A percentile compares a stretch with the other conserved stretches of the same genome.
phyloP scores from a whole-genome alignment of 2,797 vertebrate genomes.

The Telmatherina bonti region DNA sequence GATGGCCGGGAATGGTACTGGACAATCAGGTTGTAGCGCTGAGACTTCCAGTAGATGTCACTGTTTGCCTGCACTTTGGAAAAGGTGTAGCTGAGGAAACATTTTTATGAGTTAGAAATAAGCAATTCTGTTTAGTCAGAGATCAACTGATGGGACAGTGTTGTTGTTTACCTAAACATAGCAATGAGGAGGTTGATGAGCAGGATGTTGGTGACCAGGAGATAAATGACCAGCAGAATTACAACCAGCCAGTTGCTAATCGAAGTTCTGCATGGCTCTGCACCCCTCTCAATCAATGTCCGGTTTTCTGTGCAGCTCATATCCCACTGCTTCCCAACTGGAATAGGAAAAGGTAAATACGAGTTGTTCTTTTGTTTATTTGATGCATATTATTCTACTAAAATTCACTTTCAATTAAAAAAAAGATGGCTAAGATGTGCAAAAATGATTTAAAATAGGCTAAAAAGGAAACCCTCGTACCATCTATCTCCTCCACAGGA shows the following conservation, averaged over 20 bases:
- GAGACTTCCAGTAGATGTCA: slow-evolving; percentile 93
- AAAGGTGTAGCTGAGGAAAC: slow-evolving; percentile 86
- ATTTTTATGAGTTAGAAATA: not conserved
- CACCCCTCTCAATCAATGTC: slow-evolving; percentile 72
- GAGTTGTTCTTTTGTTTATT: no score
- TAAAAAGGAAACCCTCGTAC: slow-evolving; percentile 64
- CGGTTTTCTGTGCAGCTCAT: slow-evolving; percentile 81
- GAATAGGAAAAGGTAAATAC: not conserved
- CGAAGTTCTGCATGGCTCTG: slow-evolving; percentile 81
- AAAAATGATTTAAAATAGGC: not conserved
- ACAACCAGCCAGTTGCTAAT: slow-evolving; percentile 92
- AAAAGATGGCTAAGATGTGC: not conserved
- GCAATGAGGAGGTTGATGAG: slow-evolving; percentile 93
- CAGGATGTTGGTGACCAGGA: slow-evolving; percentile 92
- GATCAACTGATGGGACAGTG: not conserved
- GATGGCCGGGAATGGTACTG: slow-evolving; percentile 90
- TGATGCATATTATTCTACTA: no score
- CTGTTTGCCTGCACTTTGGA: slow-evolving; percentile 89
- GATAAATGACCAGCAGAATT: slow-evolving; percentile 87
- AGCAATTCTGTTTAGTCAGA: not conserved
- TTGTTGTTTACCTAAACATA: slow-evolving; percentile 89
- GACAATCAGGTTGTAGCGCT: slow-evolving; percentile 91
- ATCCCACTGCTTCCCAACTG: slow-evolving; percentile 81
- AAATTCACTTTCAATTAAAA: no score
- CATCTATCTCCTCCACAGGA: slow-evolving; percentile 89